A percentile compares a stretch with the other conserved stretches of the same genome.
Evolutionary conservation across 1,140 invertebrate species (phyloP).

Genomic region (Drosophila fuyamai): DNA sequence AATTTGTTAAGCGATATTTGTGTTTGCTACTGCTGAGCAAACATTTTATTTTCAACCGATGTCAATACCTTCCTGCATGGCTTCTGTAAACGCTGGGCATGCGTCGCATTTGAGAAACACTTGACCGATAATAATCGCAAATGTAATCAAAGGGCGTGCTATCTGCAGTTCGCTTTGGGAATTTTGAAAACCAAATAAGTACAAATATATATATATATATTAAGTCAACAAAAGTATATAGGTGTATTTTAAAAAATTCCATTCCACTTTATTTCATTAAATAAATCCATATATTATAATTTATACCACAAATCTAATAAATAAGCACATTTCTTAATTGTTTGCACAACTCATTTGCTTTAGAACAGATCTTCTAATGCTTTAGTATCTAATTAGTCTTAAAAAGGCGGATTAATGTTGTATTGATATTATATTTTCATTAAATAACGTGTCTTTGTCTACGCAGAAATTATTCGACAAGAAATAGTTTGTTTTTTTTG

Average conservation of each 20-base stretch:
- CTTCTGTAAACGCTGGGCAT: slow-evolving; percentile 15
- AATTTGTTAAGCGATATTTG: slow-evolving; percentile 15
- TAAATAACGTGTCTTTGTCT: no score
- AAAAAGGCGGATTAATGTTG: neutral
- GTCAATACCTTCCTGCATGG: slow-evolving; percentile 28
- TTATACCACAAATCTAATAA: no score
- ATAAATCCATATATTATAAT: no score
- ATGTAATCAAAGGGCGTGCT: slow-evolving; percentile 24
- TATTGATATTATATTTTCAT: no score
- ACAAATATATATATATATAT: neutral
- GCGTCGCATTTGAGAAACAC: slow-evolving; percentile 21
- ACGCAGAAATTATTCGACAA: no score
- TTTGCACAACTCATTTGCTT: no score
- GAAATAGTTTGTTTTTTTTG: no score
- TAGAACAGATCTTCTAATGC: neutral
- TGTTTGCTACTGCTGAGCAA: slow-evolving; percentile 25
- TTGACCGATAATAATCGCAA: slow-evolving; percentile 33
- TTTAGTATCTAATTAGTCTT: neutral
- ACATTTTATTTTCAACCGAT: slow-evolving; percentile 23
- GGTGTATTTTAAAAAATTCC: no score
- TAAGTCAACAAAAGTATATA: neutral
- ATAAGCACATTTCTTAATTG: no score
- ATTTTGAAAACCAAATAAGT: neutral
- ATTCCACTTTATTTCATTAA: no score
- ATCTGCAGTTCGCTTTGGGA: slow-evolving; percentile 6